Evolutionary conservation across 2,888 invertebrate species (phyloP), one percentile per base, ranked within the genome.

Genomic region (Sericinus montela): DNA sequence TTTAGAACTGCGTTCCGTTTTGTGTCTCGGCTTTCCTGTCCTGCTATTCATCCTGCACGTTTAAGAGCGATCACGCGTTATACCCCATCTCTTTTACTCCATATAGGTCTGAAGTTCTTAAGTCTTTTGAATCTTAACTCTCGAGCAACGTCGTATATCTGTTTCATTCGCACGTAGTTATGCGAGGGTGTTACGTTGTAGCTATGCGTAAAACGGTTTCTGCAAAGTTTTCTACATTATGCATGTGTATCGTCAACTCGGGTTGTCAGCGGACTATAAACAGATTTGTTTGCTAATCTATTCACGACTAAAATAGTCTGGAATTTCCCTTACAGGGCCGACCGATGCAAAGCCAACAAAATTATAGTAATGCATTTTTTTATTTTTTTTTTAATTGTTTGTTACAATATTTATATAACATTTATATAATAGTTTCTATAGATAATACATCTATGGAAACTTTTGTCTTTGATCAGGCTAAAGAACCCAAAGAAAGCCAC

Each of bases 401-500:
- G 5, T 19, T 5, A 19, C 19, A 19, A 19, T 5, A 19, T n/a
- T n/a, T n/a, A n/a, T n/a, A n/a, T n/a, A n/a, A n/a, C n/a, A n/a
- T n/a, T n/a, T n/a, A n/a, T n/a, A n/a, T n/a, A n/a, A n/a, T n/a
- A n/a, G n/a, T n/a, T n/a, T n/a, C n/a, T n/a, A n/a, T n/a, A n/a
- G n/a, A n/a, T n/a, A n/a, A n/a, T n/a, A 30, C 40, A 14, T 35
- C 14, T 25, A 3, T 41, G 30, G 5, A 41, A 45, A 36, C 44
- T 45, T n/a, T 46, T 48, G 41, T 51, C 38, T 51, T 45, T 36
- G 44, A 50, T 59, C 57, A 72, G n/a, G n/a, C n/a, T n/a, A n/a
- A n/a, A n/a, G n/a, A n/a, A n/a, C 65, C 66, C 67, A 71, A 82
- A 81, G 85, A 85, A 84, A 85, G 84, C 68, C 72, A 69, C 72